Percentiles rank a stretch among this genome's conserved stretches.
These are phyloP conservation scores for Ornithorhynchus anatinus DNA, from an alignment of 2,113 vertebrate genomes.

Conservation along the genomic window DNA sequence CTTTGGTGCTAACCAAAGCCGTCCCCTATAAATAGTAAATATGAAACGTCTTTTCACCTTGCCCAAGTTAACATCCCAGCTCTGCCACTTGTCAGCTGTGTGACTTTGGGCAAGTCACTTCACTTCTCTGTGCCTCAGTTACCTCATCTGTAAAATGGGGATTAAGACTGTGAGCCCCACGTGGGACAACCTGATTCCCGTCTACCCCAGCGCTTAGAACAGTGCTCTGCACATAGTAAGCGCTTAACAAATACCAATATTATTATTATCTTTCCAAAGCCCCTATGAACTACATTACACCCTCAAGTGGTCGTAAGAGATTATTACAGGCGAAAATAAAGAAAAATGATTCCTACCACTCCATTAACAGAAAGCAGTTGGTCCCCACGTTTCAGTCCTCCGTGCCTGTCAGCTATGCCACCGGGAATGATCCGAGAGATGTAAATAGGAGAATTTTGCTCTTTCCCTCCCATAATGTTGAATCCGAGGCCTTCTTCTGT, in stretches of 20 bases:
- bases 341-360: slow-evolving; percentile 79
- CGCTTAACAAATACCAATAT: too few species aligned
- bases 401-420: slow-evolving; percentile 94
- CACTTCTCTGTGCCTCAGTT: too few species aligned
- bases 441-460: slow-evolving; percentile 98
- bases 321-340: slow-evolving; percentile 50
- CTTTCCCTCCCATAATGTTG: slow-evolving; percentile 99
- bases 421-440: slow-evolving; percentile 97
- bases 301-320: slow-evolving; percentile 55
- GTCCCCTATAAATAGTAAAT: not conserved
- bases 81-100: too few species aligned
- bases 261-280: too few species aligned
- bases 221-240: too few species aligned
- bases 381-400: slow-evolving; percentile 94
- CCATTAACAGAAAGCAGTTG: slow-evolving; percentile 97
- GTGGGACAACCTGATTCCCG: too few species aligned
- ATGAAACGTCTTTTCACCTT: not conserved
- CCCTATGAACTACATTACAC: slow-evolving; percentile 1
- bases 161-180: too few species aligned
- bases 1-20: not conserved
- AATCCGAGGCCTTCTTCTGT: slow-evolving; percentile 97
- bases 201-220: too few species aligned
- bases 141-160: too few species aligned
- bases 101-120: too few species aligned
- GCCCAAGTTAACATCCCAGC: not conserved